These are phyloP conservation scores for Pinna nobilis DNA, from an alignment of 1,140 invertebrate genomes.

Conservation along the genomic window DNA sequence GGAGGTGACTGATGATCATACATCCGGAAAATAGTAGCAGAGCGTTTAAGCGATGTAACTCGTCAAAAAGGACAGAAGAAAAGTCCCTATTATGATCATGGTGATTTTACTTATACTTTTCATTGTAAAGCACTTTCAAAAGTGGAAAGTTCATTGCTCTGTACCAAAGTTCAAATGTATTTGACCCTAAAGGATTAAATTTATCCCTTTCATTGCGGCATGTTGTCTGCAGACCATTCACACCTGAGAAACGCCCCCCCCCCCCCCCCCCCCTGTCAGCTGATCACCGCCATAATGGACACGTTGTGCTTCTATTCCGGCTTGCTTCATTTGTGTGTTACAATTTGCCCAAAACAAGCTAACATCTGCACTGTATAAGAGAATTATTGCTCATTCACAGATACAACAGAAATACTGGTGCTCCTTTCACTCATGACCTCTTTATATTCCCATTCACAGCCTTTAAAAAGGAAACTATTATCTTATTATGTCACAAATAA, in stretches of 20 bases:
- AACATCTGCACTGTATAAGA: slow-evolving; percentile 1
- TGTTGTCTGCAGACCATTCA: slow-evolving; percentile 30
- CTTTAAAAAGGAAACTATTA: not conserved
- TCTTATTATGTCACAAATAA: not conserved
- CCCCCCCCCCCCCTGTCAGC: slow-evolving; percentile 35
- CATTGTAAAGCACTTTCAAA: slow-evolving; percentile 25
- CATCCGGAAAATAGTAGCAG: slow-evolving; percentile 17
- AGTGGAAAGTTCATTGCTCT: slow-evolving; percentile 35
- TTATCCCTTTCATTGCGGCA: slow-evolving; percentile 15
- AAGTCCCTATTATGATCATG: slow-evolving; percentile 33
- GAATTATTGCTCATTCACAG: slow-evolving; percentile 10
- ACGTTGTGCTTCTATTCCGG: not conserved
- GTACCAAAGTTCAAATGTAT: slow-evolving; percentile 52
- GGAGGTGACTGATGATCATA: not conserved
- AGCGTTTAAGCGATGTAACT: slow-evolving; percentile 16
- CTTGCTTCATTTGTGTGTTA: slow-evolving; percentile 6
- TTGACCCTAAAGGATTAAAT: slow-evolving; percentile 31
- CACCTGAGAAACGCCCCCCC: slow-evolving; percentile 46
- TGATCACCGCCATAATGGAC: slow-evolving; percentile 44
- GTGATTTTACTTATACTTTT: slow-evolving; percentile 28
- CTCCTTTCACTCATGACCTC: not conserved
- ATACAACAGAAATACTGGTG: not conserved
- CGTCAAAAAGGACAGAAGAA: slow-evolving; percentile 12
- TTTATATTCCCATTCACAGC: not conserved
- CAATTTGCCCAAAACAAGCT: not conserved